Conservation (phyloP, 1,140 invertebrate species). For the Lasaia peninsularis region DNA sequence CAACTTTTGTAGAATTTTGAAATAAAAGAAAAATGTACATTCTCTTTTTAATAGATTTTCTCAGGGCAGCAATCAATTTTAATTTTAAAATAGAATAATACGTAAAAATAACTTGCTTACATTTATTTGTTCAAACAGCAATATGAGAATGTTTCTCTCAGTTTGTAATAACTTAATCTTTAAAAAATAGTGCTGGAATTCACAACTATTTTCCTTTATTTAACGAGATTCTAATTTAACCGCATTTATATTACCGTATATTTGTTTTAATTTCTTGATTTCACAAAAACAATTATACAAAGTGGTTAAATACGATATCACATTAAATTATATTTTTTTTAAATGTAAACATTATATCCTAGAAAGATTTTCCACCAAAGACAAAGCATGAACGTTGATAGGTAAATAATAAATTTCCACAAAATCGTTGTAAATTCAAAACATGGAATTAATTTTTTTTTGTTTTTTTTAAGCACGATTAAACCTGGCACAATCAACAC, state of each 20-base stretch:
- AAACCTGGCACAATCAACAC: neutral
- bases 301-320: too few relatives aligned
- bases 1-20: slow-evolving; percentile 21
- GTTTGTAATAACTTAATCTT: neutral
- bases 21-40: slow-evolving; percentile 4
- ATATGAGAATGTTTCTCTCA: neutral
- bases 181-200: neutral
- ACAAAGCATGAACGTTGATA: too few relatives aligned
- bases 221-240: slow-evolving; percentile 6
- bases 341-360: too few relatives aligned
- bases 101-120: slow-evolving; percentile 15
- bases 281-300: too few relatives aligned
- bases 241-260: too few relatives aligned
- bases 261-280: too few relatives aligned
- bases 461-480: too few relatives aligned
- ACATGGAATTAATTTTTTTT: too few relatives aligned
- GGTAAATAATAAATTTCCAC: too few relatives aligned
- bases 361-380: too few relatives aligned
- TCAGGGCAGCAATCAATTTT: slow-evolving; percentile 8
- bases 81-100: slow-evolving; percentile 9
- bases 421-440: too few relatives aligned
- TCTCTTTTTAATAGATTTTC: slow-evolving; percentile 16
- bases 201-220: neutral
- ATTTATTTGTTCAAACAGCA: slow-evolving; percentile 14
- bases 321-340: too few relatives aligned